Evolutionary conservation across 30 jellyfish, hydroid and myxozoan genomes (phyloP).

Genomic region (Hydra vulgaris): DNA sequence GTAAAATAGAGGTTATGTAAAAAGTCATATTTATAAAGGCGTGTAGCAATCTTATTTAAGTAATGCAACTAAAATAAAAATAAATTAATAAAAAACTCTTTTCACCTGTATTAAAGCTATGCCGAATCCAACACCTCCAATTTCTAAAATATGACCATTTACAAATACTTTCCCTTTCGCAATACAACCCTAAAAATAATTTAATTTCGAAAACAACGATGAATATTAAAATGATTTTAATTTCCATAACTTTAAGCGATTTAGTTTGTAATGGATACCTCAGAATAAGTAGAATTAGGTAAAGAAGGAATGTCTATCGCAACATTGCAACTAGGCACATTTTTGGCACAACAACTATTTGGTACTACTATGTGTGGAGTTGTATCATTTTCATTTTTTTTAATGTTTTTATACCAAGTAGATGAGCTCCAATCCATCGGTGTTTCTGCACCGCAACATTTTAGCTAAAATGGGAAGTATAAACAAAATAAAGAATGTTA

Average conservation of each 20-base stretch:
- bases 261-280: constrained; percentile 14
- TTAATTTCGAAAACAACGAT: background rate
- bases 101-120: constrained; percentile 81
- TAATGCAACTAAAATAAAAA: background rate
- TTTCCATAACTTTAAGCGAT: constrained; percentile 79
- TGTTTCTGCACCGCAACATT: constrained; percentile 69
- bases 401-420: constrained; percentile 25
- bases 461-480: constrained; percentile 29
- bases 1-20: too few species aligned
- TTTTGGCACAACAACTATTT: constrained; percentile 51
- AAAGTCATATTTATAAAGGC: constrained; percentile 37
- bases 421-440: constrained; percentile 63
- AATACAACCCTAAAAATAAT: constrained; percentile 85
- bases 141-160: constrained; percentile 42
- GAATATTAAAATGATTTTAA: constrained; percentile 6
- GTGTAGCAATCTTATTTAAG: background rate
- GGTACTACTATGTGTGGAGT: constrained; percentile 22
- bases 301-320: background rate
- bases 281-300: background rate
- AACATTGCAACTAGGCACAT: constrained; percentile 27
- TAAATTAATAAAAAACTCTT: constrained; percentile 32
- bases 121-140: constrained; percentile 82
- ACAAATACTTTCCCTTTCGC: constrained; percentile 43
- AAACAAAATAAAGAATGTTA: background rate
- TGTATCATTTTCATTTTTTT: background rate